phyloP scores from a whole-genome alignment of 1,140 invertebrate species.

The Drosophila serrata region DNA sequence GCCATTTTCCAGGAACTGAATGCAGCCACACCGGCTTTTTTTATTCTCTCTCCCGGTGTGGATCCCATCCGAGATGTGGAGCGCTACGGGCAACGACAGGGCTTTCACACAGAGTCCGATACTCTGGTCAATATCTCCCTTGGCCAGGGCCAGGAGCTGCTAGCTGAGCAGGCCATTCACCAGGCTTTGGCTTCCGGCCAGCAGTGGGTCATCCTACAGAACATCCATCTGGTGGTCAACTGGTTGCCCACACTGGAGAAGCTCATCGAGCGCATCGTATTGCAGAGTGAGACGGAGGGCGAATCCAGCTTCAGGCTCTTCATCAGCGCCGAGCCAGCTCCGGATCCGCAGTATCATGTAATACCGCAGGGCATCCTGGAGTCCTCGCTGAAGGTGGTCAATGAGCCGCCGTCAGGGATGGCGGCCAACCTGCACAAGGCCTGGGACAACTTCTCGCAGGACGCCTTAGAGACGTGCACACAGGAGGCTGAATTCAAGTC shows the following conservation, averaged over 20 bases:
- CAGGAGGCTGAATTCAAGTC: constrained; percentile 98
- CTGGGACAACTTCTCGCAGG: constrained; percentile 97
- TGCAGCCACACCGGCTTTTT: constrained; percentile 95
- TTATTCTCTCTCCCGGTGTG: constrained; percentile 97
- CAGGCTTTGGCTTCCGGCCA: constrained; percentile 91
- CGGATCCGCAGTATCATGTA: constrained; percentile 87
- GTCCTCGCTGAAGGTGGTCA: constrained; percentile 97
- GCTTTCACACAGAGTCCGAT: constrained; percentile 91
- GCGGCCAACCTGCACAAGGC: constrained; percentile 97
- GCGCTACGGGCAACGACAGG: constrained; percentile 90
- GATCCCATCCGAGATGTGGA: constrained; percentile 97
- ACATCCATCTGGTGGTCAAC: constrained; percentile 96
- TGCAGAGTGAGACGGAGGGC: constrained; percentile 82
- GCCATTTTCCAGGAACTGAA: constrained; percentile 95
- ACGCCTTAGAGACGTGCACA: constrained; percentile 95
- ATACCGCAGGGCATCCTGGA: constrained; percentile 95
- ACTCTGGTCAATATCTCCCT: constrained; percentile 97
- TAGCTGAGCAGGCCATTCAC: constrained; percentile 95
- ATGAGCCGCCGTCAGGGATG: constrained; percentile 98
- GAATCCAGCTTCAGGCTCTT: constrained; percentile 88
- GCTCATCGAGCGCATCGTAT: constrained; percentile 90
- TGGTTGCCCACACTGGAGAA: constrained; percentile 96
- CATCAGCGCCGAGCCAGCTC: constrained; percentile 88
- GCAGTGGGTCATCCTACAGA: constrained; percentile 97
- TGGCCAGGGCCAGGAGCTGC: constrained; percentile 96